Conservation (phyloP, 2,888 invertebrate genomes). For the Eupithecia exiguata region DNA sequence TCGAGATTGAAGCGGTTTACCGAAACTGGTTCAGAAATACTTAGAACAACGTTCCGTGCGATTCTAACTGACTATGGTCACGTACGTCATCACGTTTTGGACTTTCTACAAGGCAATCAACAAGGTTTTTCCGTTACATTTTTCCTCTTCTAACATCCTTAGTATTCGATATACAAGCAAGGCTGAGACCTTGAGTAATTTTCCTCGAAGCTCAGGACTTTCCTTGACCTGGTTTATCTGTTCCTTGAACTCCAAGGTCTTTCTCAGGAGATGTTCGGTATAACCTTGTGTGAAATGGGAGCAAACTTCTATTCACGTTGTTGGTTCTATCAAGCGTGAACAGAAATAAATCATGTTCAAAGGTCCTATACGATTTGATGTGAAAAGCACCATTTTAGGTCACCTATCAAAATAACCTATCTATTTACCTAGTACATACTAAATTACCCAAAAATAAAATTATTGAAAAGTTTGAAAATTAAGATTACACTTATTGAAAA, state of each 20-base stretch:
- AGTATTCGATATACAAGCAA: background rate
- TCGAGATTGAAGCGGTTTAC: background rate
- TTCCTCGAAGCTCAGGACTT: background rate
- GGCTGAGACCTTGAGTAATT: background rate
- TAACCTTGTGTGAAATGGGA: background rate
- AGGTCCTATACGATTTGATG: background rate
- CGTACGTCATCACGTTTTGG: background rate
- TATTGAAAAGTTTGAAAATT: too few relatives aligned
- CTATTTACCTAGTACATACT: too few relatives aligned
- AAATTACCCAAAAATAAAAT: too few relatives aligned
- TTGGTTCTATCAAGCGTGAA: background rate
- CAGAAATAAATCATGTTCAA: background rate
- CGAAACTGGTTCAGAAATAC: background rate
- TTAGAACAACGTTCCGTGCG: background rate
- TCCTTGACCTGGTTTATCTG: conserved; percentile 1
- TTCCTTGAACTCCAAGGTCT: background rate
- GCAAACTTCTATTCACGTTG: background rate
- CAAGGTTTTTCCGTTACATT: background rate
- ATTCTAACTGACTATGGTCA: background rate
- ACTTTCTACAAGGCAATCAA: background rate
- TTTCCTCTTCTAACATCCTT: background rate
- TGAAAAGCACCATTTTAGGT: background rate
- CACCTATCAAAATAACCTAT: too few relatives aligned
- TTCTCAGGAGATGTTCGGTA: background rate
- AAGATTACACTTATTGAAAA: too few relatives aligned